These are phyloP conservation scores for Acanthornis magna DNA, from an alignment of 2,797 vertebrate species.

Conservation along the genomic window DNA sequence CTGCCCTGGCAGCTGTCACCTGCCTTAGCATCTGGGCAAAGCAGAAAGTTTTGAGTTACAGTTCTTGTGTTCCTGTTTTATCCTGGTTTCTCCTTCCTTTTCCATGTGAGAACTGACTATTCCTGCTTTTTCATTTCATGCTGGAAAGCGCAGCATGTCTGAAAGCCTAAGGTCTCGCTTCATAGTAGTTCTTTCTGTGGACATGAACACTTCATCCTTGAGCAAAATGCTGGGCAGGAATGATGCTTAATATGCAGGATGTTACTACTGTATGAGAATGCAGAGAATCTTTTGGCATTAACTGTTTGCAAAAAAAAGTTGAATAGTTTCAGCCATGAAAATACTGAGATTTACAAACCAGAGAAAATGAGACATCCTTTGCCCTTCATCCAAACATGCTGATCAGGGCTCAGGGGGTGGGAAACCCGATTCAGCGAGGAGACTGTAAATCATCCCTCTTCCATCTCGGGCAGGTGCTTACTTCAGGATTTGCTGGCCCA, in stretches of 20 bases:
- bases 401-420: background rate
- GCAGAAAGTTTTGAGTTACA: background rate
- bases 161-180: background rate
- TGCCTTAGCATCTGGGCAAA: background rate
- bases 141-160: background rate
- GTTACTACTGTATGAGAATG: background rate
- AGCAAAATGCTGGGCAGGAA: background rate
- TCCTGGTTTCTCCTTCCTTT: background rate
- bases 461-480: fast-evolving
- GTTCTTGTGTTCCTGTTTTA: background rate
- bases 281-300: background rate
- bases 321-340: background rate
- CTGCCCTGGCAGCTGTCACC: background rate
- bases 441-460: background rate
- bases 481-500: background rate
- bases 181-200: background rate
- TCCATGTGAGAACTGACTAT: background rate
- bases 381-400: background rate
- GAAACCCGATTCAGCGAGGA: background rate
- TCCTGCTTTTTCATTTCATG: background rate
- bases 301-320: background rate
- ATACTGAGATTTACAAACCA: background rate
- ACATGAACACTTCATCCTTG: fast-evolving
- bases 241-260: background rate
- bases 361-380: background rate